Conservation (phyloP, 1,140 invertebrate genomes). For the Lucilia sericata region DNA sequence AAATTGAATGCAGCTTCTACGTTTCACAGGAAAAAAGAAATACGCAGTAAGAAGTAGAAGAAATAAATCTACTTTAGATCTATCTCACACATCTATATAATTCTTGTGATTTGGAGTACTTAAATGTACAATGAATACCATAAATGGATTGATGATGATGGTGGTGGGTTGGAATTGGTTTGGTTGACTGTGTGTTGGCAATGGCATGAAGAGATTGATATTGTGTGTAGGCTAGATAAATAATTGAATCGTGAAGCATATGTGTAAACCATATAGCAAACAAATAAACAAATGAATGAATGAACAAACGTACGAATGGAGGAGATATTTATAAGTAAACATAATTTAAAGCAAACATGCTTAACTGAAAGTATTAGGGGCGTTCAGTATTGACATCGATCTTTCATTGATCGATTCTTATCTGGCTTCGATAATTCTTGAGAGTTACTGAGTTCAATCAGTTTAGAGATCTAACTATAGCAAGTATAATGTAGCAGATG, state of each 20-base stretch:
- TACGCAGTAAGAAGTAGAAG: no score
- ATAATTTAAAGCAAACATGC: background rate
- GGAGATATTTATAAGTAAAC: background rate
- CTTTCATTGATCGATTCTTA: no score
- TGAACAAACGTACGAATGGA: background rate
- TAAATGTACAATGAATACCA: no score
- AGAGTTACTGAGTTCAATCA: no score
- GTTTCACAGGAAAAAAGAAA: background rate
- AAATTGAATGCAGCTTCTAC: background rate
- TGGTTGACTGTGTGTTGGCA: background rate
- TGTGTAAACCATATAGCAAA: background rate
- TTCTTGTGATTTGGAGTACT: no score
- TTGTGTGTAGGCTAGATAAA: background rate
- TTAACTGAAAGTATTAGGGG: background rate
- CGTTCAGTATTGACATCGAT: background rate
- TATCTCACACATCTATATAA: no score
- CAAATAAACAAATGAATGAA: background rate
- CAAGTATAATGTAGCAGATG: no score
- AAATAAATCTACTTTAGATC: no score
- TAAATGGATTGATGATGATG: no score
- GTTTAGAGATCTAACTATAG: no score
- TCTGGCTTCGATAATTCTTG: no score
- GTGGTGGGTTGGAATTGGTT: no score
- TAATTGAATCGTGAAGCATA: conserved; percentile 1
- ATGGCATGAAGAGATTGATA: background rate